A percentile compares a stretch with the other conserved stretches of the same genome.
Conservation (phyloP, 2,113 vertebrate genomes). For the Limnothrissa miodon region DNA sequence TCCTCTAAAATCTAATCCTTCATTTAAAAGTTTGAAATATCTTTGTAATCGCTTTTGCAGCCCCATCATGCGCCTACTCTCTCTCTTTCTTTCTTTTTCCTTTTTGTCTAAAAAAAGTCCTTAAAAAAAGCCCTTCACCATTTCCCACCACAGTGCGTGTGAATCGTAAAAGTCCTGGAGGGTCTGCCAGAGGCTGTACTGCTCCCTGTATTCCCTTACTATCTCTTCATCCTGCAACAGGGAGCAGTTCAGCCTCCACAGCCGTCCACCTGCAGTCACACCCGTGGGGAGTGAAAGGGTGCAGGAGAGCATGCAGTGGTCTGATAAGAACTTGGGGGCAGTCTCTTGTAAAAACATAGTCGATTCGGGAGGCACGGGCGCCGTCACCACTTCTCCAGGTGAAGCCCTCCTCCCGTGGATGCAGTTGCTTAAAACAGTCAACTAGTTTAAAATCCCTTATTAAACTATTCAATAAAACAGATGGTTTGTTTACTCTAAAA, state of each 20-base stretch:
- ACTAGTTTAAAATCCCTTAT: background rate
- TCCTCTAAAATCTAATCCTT: constrained; percentile 32
- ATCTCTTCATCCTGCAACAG: constrained; percentile 10
- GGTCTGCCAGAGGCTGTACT: constrained; percentile 27
- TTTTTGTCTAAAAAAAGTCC: constrained; percentile 13
- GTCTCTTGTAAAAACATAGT: constrained; percentile 31
- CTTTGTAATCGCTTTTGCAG: background rate
- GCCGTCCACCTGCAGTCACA: background rate
- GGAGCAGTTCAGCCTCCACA: constrained; percentile 41
- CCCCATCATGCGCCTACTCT: constrained; percentile 15
- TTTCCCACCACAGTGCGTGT: constrained; percentile 31
- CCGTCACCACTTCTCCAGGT: constrained; percentile 30
- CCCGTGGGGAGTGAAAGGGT: constrained; percentile 18
- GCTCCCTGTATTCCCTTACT: background rate
- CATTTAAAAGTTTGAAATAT: constrained; percentile 17
- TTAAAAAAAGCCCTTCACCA: constrained; percentile 38
- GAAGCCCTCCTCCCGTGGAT: constrained; percentile 27
- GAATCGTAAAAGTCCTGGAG: constrained; percentile 21
- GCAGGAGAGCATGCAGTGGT: constrained; percentile 8
- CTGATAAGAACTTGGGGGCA: constrained; percentile 27
- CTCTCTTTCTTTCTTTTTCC: background rate
- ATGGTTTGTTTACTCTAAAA: constrained; percentile 23
- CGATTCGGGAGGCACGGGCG: constrained; percentile 15
- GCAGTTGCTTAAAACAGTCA: background rate
- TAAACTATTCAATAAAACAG: background rate